Percentiles rank a stretch among this genome's conserved stretches.
Conservation (phyloP, 2,113 vertebrate genomes). For the Clinocottus analis region DNA sequence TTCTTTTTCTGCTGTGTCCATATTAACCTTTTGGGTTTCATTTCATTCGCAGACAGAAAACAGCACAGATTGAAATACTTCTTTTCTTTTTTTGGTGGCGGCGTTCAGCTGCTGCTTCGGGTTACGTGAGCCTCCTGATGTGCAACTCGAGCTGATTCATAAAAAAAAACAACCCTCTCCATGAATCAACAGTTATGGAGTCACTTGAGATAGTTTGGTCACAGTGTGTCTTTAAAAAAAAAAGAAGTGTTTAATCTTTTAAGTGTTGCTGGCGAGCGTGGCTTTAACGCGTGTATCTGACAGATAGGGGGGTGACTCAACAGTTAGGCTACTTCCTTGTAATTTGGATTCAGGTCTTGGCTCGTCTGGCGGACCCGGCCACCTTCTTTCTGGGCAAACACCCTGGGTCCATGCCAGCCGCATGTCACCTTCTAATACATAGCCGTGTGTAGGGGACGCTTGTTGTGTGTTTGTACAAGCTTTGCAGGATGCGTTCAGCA, state of each 20-base stretch:
- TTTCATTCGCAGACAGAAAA: background rate
- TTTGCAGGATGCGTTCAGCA: background rate
- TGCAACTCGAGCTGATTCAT: background rate
- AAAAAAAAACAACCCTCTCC: background rate
- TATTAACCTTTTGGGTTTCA: background rate
- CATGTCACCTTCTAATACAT: too few species aligned
- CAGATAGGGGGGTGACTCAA: background rate
- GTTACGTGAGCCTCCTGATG: background rate
- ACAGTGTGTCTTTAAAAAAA: background rate
- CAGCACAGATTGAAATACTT: background rate
- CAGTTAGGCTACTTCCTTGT: background rate
- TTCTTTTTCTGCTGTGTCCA: background rate
- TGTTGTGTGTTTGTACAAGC: background rate
- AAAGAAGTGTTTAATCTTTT: too few species aligned
- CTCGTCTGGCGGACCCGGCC: background rate
- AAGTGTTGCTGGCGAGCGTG: too few species aligned
- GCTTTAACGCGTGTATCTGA: too few species aligned
- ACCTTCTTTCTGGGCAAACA: background rate
- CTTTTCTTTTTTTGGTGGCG: too few species aligned
- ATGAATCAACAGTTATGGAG: background rate
- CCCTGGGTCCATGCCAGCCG: background rate
- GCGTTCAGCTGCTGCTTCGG: background rate
- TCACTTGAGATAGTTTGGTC: background rate
- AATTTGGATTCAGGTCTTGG: slow-evolving; percentile 20
- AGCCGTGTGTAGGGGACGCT: background rate